These are phyloP conservation scores for Anser cygnoides DNA, from an alignment of 2,113 vertebrate species.

Conservation along the genomic window DNA sequence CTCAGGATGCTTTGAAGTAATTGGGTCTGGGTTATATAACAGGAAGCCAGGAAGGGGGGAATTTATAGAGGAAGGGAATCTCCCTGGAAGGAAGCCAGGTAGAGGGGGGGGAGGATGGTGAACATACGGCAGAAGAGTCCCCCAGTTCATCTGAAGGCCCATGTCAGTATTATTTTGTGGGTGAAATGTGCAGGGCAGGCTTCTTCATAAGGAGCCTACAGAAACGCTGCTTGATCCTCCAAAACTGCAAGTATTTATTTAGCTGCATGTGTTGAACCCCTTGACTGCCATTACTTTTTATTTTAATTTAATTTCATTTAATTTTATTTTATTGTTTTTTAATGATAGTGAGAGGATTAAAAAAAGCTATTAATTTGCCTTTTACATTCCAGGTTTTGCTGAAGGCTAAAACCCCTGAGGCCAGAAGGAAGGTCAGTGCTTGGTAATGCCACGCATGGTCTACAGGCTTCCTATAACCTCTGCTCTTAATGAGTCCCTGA, in stretches of 20 bases:
- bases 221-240: not conserved
- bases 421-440: not conserved
- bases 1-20: not conserved
- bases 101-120: not conserved
- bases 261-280: not conserved
- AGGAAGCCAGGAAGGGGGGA: not conserved
- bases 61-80: not conserved
- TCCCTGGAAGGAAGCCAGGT: not conserved
- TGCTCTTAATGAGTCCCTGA: not conserved
- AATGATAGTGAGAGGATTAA: not conserved
- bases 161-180: not conserved
- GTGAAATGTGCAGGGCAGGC: not conserved
- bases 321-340: not conserved
- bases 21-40: not conserved
- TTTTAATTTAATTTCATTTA: not conserved
- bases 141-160: not conserved
- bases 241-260: not conserved
- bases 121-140: not conserved
- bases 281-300: not conserved
- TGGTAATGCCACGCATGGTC: not conserved
- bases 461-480: fast-evolving
- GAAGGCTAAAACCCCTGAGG: not conserved
- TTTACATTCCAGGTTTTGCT: not conserved
- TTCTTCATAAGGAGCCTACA: not conserved
- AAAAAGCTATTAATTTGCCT: not conserved